A percentile compares a stretch with the other conserved stretches of the same genome.
These are phyloP conservation scores for Pelosia muscerda DNA, from an alignment of 2,888 invertebrate genomes.

Conservation along the genomic window DNA sequence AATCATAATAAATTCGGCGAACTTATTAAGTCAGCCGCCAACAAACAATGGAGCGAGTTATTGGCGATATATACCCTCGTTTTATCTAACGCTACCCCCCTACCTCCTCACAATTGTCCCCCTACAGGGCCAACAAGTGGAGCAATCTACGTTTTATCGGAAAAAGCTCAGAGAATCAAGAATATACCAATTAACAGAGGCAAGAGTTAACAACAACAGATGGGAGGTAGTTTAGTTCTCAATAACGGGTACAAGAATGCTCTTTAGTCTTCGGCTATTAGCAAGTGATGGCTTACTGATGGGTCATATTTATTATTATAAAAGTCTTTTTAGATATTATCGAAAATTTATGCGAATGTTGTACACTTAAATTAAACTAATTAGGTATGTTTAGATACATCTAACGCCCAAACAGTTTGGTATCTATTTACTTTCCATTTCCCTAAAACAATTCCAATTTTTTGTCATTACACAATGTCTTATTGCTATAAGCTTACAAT, in stretches of 20 bases:
- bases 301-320: neutral
- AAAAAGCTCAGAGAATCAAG: slow-evolving; percentile 79
- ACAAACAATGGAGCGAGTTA: slow-evolving; percentile 85
- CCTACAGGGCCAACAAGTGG: slow-evolving; percentile 69
- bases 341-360: too few relatives aligned
- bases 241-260: slow-evolving; percentile 45
- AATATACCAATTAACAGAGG: slow-evolving; percentile 78
- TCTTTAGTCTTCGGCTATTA: slow-evolving; percentile 41
- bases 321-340: neutral
- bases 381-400: too few relatives aligned
- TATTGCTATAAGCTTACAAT: too few relatives aligned
- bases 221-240: slow-evolving; percentile 51
- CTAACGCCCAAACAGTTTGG: too few relatives aligned
- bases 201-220: slow-evolving; percentile 67
- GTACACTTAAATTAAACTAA: too few relatives aligned
- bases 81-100: slow-evolving; percentile 71
- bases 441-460: too few relatives aligned
- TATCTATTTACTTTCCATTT: too few relatives aligned
- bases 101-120: slow-evolving; percentile 56
- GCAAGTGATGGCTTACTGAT: slow-evolving; percentile 12
- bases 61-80: slow-evolving; percentile 84
- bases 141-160: slow-evolving; percentile 81
- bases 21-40: slow-evolving; percentile 85
- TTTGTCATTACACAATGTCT: too few relatives aligned
- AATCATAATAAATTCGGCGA: slow-evolving; percentile 85